Percentiles rank a stretch among this genome's conserved stretches.
These are phyloP conservation scores for Myiotriccus ornatus DNA, from an alignment of 2,797 vertebrate species.

Conservation along the genomic window DNA sequence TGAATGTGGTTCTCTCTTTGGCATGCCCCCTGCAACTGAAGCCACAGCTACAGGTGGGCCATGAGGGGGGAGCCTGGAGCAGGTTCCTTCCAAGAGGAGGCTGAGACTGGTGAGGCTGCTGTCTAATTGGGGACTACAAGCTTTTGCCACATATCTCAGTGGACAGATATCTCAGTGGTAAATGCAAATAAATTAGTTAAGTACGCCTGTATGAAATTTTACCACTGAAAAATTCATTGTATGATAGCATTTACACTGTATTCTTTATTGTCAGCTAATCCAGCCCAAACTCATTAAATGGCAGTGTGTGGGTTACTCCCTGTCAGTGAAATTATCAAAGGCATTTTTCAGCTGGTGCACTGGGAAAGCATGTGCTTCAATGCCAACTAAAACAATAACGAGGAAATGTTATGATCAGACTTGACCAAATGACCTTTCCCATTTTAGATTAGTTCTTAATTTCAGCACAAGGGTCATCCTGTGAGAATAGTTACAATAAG, in stretches of 20 bases:
- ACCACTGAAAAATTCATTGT: slow-evolving; percentile 66
- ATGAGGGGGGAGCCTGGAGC: background rate
- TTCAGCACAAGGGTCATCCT: slow-evolving; percentile 77
- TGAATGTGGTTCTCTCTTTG: slow-evolving; percentile 38
- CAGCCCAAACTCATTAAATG: slow-evolving; percentile 79
- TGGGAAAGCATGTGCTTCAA: slow-evolving; percentile 75
- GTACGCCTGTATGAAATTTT: slow-evolving; percentile 3
- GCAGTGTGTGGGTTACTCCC: slow-evolving; percentile 77
- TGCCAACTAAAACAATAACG: slow-evolving; percentile 80
- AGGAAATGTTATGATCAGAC: slow-evolving; percentile 80
- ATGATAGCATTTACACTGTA: slow-evolving; percentile 75
- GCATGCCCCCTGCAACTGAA: background rate
- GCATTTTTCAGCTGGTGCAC: slow-evolving; percentile 76
- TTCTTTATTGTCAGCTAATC: slow-evolving; percentile 79
- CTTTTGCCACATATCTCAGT: background rate
- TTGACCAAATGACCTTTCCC: slow-evolving; percentile 82
- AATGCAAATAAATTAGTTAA: slow-evolving; percentile 56
- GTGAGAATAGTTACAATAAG: slow-evolving; percentile 78
- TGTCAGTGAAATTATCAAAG: slow-evolving; percentile 81
- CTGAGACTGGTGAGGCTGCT: background rate
- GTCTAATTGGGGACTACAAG: background rate
- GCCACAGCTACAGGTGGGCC: background rate
- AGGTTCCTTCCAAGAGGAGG: background rate
- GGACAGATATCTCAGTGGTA: background rate
- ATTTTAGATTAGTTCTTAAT: slow-evolving; percentile 82